These are phyloP conservation scores for Pipistrellus pygmaeus DNA, from an alignment of 2,797 vertebrate species.

Conservation along the genomic window DNA sequence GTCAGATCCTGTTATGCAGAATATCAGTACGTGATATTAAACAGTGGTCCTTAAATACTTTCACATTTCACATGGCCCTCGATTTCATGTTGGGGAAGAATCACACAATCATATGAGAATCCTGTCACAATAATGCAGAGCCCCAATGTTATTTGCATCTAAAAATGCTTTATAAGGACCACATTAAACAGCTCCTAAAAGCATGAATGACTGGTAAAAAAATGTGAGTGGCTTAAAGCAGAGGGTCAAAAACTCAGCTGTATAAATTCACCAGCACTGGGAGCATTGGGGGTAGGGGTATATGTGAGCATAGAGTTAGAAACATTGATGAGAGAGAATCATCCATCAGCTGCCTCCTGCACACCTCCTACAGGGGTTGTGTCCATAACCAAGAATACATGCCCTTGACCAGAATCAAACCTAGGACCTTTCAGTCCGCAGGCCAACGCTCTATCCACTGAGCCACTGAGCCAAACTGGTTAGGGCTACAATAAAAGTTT, in stretches of 20 bases:
- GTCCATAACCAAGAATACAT: too few relatives aligned
- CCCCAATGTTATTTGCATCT: not conserved
- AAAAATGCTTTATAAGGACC: not conserved
- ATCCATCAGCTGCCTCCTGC: too few relatives aligned
- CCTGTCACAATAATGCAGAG: not conserved
- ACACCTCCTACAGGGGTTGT: too few relatives aligned
- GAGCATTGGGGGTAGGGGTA: too few relatives aligned
- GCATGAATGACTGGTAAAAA: not conserved
- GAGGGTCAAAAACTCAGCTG: not conserved
- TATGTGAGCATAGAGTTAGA: too few relatives aligned
- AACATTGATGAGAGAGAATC: too few relatives aligned
- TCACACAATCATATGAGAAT: not conserved
- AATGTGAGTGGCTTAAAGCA: not conserved
- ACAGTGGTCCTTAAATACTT: not conserved
- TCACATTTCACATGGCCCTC: slow-evolving; percentile 14
- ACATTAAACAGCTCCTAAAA: not conserved
- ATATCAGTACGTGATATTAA: not conserved
- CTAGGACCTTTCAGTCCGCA: too few relatives aligned
- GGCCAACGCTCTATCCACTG: too few relatives aligned
- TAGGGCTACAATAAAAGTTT: not conserved
- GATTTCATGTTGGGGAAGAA: not conserved
- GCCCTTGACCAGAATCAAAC: too few relatives aligned
- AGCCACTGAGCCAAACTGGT: too few relatives aligned
- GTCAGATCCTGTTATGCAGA: not conserved
- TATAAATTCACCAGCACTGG: not conserved